Conservation (phyloP, 2,113 vertebrate genomes). For the Speoplatyrhinus poulsoni region DNA sequence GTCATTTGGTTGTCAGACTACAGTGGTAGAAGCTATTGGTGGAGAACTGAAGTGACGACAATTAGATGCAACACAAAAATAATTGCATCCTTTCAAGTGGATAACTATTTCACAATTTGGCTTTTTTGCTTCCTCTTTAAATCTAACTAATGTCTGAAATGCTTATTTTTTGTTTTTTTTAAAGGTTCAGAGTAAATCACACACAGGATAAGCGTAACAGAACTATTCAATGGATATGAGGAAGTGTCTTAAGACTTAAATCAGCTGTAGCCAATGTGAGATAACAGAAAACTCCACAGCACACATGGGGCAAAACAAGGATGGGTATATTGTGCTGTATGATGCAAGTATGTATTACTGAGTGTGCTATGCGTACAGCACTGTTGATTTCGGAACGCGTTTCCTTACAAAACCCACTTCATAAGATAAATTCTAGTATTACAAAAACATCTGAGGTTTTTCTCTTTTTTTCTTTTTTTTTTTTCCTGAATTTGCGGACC, state of each 20-base stretch:
- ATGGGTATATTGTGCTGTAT: slow-evolving; percentile 71
- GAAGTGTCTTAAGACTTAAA: slow-evolving; percentile 62
- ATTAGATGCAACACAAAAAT: slow-evolving; percentile 49
- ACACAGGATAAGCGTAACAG: slow-evolving; percentile 12
- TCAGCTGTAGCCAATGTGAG: slow-evolving; percentile 42
- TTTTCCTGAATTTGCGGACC: slow-evolving; percentile 75
- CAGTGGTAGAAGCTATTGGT: slow-evolving; percentile 61
- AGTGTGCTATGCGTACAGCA: slow-evolving; percentile 74
- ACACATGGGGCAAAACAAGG: slow-evolving; percentile 31
- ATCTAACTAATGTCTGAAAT: slow-evolving; percentile 36
- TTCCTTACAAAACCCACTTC: slow-evolving; percentile 76
- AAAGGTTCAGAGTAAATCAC: slow-evolving; percentile 30
- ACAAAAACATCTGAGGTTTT: slow-evolving; percentile 76
- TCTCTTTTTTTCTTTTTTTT: slow-evolving; percentile 38
- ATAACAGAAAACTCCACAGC: slow-evolving; percentile 16
- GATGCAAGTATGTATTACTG: slow-evolving; percentile 65
- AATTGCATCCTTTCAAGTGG: slow-evolving; percentile 30
- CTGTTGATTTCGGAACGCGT: slow-evolving; percentile 73
- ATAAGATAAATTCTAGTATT: slow-evolving; percentile 74
- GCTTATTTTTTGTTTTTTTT: slow-evolving; percentile 15
- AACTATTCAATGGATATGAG: slow-evolving; percentile 19
- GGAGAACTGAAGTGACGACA: slow-evolving; percentile 55
- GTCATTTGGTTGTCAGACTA: slow-evolving; percentile 76
- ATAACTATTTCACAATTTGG: slow-evolving; percentile 67
- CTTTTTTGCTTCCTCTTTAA: slow-evolving; percentile 64